A percentile compares a stretch with the other conserved stretches of the same genome.
Conservation (phyloP, 2,113 vertebrate genomes). For the Kryptolebias marmoratus region DNA sequence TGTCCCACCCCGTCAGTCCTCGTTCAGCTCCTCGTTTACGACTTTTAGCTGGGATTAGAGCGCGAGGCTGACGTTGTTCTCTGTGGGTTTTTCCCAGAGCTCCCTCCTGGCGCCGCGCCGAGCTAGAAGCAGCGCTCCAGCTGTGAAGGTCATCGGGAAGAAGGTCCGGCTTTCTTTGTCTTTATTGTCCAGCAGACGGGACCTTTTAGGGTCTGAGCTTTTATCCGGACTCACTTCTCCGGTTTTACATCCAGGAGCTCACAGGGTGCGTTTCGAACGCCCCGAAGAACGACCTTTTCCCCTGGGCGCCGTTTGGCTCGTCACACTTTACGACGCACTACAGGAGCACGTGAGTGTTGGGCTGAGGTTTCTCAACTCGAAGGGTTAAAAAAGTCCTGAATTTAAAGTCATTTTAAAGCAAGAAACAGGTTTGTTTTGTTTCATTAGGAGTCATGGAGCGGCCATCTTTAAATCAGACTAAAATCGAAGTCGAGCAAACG, state of each 20-base stretch:
- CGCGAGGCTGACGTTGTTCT: neutral
- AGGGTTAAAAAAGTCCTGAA: neutral
- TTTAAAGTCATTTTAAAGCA: neutral
- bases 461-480: neutral
- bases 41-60: neutral
- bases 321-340: conserved; percentile 67
- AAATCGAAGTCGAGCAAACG: neutral
- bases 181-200: neutral
- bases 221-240: neutral
- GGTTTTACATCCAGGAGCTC: conserved; percentile 45
- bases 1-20: conserved; percentile 59
- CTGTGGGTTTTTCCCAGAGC: conserved; percentile 27
- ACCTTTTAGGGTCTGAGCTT: neutral
- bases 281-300: conserved; percentile 32
- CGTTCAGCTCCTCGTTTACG: conserved; percentile 46
- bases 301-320: conserved; percentile 32
- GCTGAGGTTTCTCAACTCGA: neutral
- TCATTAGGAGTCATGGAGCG: too few species aligned
- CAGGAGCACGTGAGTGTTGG: conserved; percentile 54
- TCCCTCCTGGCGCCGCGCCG: conserved; percentile 10
- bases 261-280: conserved; percentile 59
- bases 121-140: neutral
- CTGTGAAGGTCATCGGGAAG: conserved; percentile 33
- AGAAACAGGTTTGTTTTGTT: too few species aligned
- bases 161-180: conserved; percentile 28